A percentile compares a stretch with the other conserved stretches of the same genome.
phyloP scores from a whole-genome alignment of 2,797 vertebrate species.

The Linurgus olivaceus region DNA sequence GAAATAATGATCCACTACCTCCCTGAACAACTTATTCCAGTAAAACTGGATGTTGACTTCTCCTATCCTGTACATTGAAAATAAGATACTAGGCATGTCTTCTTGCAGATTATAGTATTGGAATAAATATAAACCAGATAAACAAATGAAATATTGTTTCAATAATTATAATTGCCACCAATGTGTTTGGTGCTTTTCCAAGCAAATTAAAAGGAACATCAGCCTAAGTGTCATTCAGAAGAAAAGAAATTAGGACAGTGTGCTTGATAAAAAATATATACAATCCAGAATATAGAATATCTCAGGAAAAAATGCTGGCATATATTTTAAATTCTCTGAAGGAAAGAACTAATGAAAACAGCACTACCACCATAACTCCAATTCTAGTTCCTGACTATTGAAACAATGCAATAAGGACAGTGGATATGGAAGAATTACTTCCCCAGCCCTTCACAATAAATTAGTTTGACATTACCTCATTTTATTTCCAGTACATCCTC shows the following conservation, averaged over 20 bases:
- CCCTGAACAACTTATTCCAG: background rate
- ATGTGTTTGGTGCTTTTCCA: background rate
- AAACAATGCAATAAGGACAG: background rate
- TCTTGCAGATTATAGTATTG: background rate
- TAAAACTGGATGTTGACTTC: background rate
- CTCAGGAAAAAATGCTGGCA: background rate
- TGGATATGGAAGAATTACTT: background rate
- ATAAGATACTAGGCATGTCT: accelerated
- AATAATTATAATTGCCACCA: background rate
- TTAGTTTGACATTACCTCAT: background rate
- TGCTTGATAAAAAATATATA: background rate
- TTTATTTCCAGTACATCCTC: background rate
- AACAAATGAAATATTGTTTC: background rate
- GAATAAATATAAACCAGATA: background rate
- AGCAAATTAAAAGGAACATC: background rate
- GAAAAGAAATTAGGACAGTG: background rate
- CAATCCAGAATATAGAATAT: background rate
- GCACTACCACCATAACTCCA: background rate
- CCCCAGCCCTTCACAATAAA: background rate
- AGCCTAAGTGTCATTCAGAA: background rate
- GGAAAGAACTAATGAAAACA: background rate
- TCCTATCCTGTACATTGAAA: background rate
- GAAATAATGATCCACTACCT: background rate
- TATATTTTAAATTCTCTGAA: background rate
- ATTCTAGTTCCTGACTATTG: background rate